Evolutionary conservation across 2,888 invertebrate genomes (phyloP), one percentile per base, ranked within the genome.

Genomic region (Emmelina monodactyla): DNA sequence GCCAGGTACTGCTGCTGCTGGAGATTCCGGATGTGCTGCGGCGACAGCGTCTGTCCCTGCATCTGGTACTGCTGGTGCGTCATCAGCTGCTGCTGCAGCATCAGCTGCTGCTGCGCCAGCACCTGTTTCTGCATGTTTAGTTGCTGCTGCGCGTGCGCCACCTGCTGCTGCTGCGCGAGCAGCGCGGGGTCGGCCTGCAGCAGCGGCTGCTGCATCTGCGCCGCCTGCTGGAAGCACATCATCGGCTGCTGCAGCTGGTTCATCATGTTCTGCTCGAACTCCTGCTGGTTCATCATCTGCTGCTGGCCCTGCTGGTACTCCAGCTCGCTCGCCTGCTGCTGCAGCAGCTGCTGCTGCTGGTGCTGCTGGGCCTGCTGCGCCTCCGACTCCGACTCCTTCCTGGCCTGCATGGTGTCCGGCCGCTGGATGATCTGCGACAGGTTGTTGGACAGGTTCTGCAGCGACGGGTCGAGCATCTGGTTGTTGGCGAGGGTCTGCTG

Each of bases 1-100:
- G 76, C 70, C 34, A 81, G 58, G 45, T 76, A 81, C 46, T 82
- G 82, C 38, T 83, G 83, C 30, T 78, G 73, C 44, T 75, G 75
- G 13, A 78, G 53, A 35, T 71, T 71, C 19, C 75, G 55, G 11
- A 73, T 63, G 35, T 67, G 76, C 31, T 70, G 79, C 15, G 66
- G 83, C 40, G 66, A 82, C 1, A 79, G 47, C 1, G 75, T 82
- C 41, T 81, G 82, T 0, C 81, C 81, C 1, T 75, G 76, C 51
- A 69, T 60, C 35, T 71, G 69, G 34, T 71, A 41, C 22, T 70
- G 73, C 42, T 73, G 75, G 42, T 81, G 76, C 11, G 64, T 49
- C 25, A 78, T 57, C 54, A 75, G 55, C 44, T 83, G 83, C 39
- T 82, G 82, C 43, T 80, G 82, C 3, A 80, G 53, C 15, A 79